These are phyloP conservation scores for Pseudocheirus occidentalis DNA, from an alignment of 2,797 vertebrate species.

Conservation along the genomic window DNA sequence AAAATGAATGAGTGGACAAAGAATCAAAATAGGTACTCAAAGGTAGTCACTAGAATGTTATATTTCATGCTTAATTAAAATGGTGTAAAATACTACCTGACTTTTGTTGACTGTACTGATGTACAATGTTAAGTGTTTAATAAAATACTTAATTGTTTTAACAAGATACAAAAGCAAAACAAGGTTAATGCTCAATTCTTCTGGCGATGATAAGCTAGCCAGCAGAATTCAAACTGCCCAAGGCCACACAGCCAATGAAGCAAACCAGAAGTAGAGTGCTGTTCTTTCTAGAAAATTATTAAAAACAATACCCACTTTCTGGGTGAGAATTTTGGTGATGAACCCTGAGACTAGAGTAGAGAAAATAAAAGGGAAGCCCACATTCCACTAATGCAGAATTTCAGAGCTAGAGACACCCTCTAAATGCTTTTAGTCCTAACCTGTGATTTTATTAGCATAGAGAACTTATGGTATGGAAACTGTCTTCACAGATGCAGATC, in stretches of 20 bases:
- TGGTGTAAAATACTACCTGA: background rate
- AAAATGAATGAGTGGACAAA: background rate
- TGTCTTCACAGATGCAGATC: background rate
- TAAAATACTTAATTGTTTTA: background rate
- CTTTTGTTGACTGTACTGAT: background rate
- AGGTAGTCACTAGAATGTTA: background rate
- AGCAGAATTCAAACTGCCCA: background rate
- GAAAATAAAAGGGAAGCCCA: too few relatives aligned
- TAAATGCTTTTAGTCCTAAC: background rate
- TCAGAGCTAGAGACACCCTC: background rate
- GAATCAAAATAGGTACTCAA: background rate
- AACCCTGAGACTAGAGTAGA: background rate
- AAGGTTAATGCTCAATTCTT: background rate
- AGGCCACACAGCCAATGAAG: background rate
- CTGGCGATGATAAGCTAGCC: background rate
- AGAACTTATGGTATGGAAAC: background rate
- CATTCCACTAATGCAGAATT: background rate
- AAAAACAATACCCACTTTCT: background rate
- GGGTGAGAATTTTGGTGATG: background rate
- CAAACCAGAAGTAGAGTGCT: background rate
- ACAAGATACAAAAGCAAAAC: background rate
- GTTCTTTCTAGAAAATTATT: background rate
- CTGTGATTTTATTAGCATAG: background rate
- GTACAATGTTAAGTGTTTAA: background rate
- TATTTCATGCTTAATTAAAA: background rate